phyloP scores from a whole-genome alignment of 2,113 vertebrate species.

The Perca flavescens region DNA sequence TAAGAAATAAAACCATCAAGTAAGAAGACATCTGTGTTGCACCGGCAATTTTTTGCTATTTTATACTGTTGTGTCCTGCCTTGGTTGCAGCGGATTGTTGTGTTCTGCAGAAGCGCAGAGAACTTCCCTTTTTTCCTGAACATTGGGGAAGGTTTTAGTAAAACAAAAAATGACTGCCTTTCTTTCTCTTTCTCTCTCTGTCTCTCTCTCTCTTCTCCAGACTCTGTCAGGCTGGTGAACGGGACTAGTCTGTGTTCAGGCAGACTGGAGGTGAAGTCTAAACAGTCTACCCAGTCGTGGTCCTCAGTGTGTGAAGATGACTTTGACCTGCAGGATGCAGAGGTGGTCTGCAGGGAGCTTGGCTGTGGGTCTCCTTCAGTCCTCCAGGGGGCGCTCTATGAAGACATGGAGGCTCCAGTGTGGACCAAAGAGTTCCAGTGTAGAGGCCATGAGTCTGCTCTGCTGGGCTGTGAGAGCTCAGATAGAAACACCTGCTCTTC shows the following conservation, averaged over 20 bases:
- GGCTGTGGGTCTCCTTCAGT: constrained; percentile 13
- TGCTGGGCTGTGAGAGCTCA: neutral
- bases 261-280: neutral
- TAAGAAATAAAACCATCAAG: too few relatives aligned
- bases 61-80: too few relatives aligned
- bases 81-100: too few relatives aligned
- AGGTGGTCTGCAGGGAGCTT: constrained; percentile 39
- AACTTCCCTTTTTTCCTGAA: too few relatives aligned
- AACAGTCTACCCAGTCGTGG: neutral
- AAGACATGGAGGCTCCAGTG: neutral
- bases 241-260: neutral
- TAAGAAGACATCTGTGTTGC: too few relatives aligned
- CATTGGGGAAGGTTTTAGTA: too few relatives aligned
- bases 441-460: neutral
- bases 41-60: too few relatives aligned
- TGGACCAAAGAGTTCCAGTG: neutral
- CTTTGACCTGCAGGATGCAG: constrained; percentile 26
- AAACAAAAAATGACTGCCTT: too few relatives aligned
- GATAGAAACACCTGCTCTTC: neutral
- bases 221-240: constrained; percentile 26
- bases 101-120: too few relatives aligned
- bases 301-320: neutral
- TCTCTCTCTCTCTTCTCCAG: neutral
- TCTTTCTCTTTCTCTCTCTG: neutral
- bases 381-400: constrained; percentile 30